Percentiles rank a stretch among this genome's conserved stretches.
These are phyloP conservation scores for Caenorhabditis afra DNA, from an alignment of 2,888 invertebrate genomes.

Conservation along the genomic window DNA sequence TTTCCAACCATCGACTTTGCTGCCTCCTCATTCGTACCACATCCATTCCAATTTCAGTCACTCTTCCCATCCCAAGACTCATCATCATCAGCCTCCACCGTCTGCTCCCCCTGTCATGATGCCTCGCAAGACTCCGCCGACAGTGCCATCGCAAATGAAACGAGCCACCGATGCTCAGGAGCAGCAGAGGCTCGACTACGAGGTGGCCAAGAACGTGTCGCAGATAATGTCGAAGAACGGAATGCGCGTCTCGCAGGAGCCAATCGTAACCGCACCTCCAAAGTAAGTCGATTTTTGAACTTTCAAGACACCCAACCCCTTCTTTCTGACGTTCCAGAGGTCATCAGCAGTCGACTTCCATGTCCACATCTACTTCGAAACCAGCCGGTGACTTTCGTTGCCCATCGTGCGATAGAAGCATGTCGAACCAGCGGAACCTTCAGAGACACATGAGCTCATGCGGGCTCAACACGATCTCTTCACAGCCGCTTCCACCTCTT, in stretches of 20 bases:
- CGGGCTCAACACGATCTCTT: slow-evolving; percentile 6
- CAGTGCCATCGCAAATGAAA: too few relatives aligned
- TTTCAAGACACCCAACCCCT: too few relatives aligned
- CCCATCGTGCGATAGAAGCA: slow-evolving; percentile 18
- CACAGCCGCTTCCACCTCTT: background rate
- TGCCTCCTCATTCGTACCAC: background rate
- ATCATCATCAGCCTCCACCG: slow-evolving; percentile 24
- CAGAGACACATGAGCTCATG: slow-evolving; percentile 32
- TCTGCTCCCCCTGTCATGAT: slow-evolving; percentile 26
- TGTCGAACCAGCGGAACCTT: slow-evolving; percentile 26
- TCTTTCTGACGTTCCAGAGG: too few relatives aligned
- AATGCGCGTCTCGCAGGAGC: slow-evolving; percentile 21
- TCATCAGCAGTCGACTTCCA: too few relatives aligned
- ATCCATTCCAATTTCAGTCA: slow-evolving; percentile 18
- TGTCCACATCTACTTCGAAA: background rate
- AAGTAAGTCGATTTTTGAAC: background rate
- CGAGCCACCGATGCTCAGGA: slow-evolving; percentile 64
- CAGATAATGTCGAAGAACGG: slow-evolving; percentile 64
- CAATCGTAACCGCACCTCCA: background rate
- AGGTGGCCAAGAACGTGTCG: slow-evolving; percentile 68
- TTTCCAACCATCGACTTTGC: too few relatives aligned
- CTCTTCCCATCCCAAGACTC: slow-evolving; percentile 6
- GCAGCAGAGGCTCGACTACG: slow-evolving; percentile 57
- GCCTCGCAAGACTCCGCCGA: slow-evolving; percentile 34
- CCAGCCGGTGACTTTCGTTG: slow-evolving; percentile 9